Conservation (phyloP, 2,113 vertebrate genomes). For the Laticauda laticaudata region DNA sequence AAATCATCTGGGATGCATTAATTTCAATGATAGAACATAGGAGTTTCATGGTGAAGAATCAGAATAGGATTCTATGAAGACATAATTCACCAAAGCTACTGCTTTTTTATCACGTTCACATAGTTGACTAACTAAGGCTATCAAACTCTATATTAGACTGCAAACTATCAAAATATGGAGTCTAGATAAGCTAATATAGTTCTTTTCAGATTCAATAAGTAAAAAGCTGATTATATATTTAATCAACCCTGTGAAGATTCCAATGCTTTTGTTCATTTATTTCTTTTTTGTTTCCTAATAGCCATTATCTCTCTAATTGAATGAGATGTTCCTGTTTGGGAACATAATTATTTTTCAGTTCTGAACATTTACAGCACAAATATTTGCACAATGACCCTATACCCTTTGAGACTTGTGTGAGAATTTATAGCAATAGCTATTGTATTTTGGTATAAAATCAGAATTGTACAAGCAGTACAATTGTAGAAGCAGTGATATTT, state of each 20-base stretch:
- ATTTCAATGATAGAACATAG: not conserved
- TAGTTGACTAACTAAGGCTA: not conserved
- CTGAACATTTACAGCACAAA: not conserved
- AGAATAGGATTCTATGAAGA: not conserved
- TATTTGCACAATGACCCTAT: not conserved
- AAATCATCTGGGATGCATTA: not conserved
- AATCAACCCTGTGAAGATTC: not conserved
- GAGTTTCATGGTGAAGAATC: not conserved
- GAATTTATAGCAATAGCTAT: not conserved
- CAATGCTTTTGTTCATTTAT: not conserved
- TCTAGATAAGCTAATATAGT: not conserved
- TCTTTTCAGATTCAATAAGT: not conserved
- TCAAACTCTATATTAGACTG: not conserved
- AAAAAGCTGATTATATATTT: not conserved
- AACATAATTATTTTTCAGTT: not conserved
- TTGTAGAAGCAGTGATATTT: not conserved
- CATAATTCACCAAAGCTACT: not conserved
- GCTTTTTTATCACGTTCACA: not conserved
- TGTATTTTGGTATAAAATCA: not conserved
- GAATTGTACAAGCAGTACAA: not conserved
- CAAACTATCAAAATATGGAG: not conserved
- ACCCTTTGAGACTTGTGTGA: not conserved
- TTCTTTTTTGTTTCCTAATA: not conserved
- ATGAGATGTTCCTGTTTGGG: not conserved
- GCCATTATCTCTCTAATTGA: not conserved